phyloP scores from a whole-genome alignment of 53 echinoderm and acorn worm species.

The Astropecten irregularis region DNA sequence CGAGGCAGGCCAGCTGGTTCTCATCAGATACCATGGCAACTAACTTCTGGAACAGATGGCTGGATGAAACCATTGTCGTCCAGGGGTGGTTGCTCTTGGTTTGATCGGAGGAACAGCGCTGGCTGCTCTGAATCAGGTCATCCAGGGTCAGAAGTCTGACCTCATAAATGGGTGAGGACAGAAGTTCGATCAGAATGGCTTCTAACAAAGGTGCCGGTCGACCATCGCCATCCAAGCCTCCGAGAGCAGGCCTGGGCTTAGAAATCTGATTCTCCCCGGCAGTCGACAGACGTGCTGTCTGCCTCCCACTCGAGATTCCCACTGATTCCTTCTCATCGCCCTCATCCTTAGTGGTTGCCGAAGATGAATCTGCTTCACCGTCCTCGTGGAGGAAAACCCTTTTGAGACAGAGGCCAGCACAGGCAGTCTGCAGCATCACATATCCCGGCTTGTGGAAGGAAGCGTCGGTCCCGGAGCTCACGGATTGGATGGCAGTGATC shows the following conservation, averaged over 20 bases:
- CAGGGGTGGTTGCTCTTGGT: not conserved
- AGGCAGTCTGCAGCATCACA: slow-evolving; percentile 53
- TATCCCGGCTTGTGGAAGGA: slow-evolving; percentile 50
- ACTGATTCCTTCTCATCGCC: not conserved
- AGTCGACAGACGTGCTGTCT: no score
- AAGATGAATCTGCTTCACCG: not conserved
- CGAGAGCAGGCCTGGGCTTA: no score
- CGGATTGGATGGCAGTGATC: not conserved
- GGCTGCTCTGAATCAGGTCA: slow-evolving; percentile 51
- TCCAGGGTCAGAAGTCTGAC: slow-evolving; percentile 64
- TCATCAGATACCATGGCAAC: slow-evolving; percentile 64
- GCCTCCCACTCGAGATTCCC: no score
- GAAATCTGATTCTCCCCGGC: no score
- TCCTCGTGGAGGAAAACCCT: not conserved
- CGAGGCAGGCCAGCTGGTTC: slow-evolving; percentile 61
- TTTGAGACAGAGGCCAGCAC: slow-evolving; percentile 6
- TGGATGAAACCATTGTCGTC: not conserved
- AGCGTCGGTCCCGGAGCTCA: not conserved
- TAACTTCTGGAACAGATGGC: slow-evolving; percentile 31
- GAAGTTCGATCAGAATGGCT: slow-evolving; percentile 49
- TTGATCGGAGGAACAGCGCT: not conserved
- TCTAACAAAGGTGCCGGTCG: not conserved
- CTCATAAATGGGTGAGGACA: slow-evolving; percentile 69
- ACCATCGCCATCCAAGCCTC: no score
- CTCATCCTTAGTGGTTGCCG: not conserved